Percentiles rank a stretch among this genome's conserved stretches.
These are phyloP conservation scores for Naja naja DNA, from an alignment of 2,113 vertebrate species.

Conservation along the genomic window DNA sequence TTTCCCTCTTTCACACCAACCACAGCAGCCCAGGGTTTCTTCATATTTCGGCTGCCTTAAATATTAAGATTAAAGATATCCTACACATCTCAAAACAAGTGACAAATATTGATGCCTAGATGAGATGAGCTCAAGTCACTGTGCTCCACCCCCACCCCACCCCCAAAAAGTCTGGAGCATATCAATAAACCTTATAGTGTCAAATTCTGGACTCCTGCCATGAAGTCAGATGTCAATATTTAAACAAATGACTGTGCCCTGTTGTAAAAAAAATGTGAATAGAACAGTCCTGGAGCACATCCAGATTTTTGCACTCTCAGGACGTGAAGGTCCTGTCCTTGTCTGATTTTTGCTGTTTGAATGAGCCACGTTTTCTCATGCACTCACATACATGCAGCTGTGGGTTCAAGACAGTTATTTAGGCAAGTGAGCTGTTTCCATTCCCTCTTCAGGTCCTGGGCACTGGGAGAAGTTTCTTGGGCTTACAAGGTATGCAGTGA, in stretches of 20 bases:
- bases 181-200: not conserved
- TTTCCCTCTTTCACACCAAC: not conserved
- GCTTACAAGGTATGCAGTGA: not conserved
- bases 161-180: not conserved
- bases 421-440: slow-evolving; percentile 3
- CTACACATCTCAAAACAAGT: not conserved
- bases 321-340: not conserved
- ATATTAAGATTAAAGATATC: not conserved
- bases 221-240: not conserved
- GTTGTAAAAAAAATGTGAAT: not conserved
- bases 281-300: not conserved
- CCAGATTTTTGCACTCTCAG: not conserved
- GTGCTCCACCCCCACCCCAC: not conserved
- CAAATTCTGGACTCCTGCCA: not conserved
- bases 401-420: not conserved
- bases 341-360: not conserved
- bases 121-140: not conserved
- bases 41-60: not conserved
- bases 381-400: not conserved
- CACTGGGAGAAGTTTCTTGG: slow-evolving; percentile 5
- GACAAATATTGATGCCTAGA: not conserved
- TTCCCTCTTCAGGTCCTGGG: not conserved
- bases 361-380: not conserved
- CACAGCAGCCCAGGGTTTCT: not conserved
- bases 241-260: not conserved